These are phyloP conservation scores for Neodon shergylaensis DNA, from an alignment of 2,113 vertebrate genomes.

Conservation along the genomic window DNA sequence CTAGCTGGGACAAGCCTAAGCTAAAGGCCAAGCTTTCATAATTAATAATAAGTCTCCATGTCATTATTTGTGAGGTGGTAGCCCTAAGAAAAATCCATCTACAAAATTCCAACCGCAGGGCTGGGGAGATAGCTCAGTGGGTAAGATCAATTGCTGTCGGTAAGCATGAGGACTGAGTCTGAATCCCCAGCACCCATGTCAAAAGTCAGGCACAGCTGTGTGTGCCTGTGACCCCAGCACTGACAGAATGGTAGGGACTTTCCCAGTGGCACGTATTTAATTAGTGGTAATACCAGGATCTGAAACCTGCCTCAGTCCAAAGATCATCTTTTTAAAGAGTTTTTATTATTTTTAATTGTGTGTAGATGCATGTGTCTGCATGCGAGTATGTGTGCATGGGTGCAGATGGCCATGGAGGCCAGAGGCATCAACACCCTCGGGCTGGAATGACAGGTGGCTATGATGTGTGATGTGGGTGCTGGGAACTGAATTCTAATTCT, in stretches of 20 bases:
- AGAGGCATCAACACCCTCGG: background rate
- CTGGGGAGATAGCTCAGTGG: background rate
- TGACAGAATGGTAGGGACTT: background rate
- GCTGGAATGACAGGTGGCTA: background rate
- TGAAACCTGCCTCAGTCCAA: background rate
- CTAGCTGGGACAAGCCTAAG: background rate
- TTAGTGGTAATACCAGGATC: background rate
- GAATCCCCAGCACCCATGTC: background rate
- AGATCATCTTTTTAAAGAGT: background rate
- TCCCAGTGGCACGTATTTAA: background rate
- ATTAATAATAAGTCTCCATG: background rate
- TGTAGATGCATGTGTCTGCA: background rate
- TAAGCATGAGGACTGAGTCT: background rate
- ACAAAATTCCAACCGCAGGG: background rate
- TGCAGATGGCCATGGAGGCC: background rate
- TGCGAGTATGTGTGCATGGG: background rate
- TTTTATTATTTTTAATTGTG: background rate
- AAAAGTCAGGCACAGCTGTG: background rate
- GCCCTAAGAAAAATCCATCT: background rate
- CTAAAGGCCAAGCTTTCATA: background rate
- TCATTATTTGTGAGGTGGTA: background rate
- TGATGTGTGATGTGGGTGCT: background rate
- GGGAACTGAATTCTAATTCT: background rate
- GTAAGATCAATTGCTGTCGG: background rate
- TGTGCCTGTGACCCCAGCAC: background rate